phyloP scores from a whole-genome alignment of 2,113 vertebrate species.

The Saimiri boliviensis region DNA sequence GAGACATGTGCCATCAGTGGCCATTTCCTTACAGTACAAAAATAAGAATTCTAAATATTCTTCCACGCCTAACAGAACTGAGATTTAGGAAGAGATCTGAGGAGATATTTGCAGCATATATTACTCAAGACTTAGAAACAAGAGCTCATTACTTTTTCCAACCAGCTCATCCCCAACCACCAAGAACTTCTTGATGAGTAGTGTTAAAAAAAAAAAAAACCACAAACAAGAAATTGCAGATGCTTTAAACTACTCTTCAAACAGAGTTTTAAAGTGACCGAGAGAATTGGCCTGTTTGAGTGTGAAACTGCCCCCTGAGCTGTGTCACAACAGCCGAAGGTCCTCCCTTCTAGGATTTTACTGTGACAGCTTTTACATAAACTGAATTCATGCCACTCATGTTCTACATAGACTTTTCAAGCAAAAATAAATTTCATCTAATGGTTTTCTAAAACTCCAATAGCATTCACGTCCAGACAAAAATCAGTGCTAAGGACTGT shows the following conservation, averaged over 20 bases:
- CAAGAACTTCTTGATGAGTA: background rate
- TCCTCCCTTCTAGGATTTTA: background rate
- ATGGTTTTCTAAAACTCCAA: slow-evolving; percentile 61
- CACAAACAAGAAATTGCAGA: background rate
- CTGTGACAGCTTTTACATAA: background rate
- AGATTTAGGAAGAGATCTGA: background rate
- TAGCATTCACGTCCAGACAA: slow-evolving; percentile 25
- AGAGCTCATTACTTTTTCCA: slow-evolving; percentile 7
- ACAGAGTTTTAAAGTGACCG: background rate
- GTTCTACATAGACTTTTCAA: background rate
- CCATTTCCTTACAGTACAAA: background rate
- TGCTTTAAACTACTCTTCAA: slow-evolving; percentile 38
- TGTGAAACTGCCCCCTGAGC: background rate
- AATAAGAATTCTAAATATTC: background rate
- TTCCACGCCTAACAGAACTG: background rate
- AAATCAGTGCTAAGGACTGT: slow-evolving; percentile 34
- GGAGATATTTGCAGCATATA: background rate
- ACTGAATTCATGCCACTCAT: background rate
- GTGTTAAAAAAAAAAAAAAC: background rate
- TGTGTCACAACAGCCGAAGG: background rate
- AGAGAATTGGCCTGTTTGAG: background rate
- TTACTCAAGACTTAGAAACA: background rate
- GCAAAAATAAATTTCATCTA: slow-evolving; percentile 41
- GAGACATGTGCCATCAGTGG: background rate
- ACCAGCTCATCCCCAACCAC: background rate